Evolutionary conservation across 2,888 invertebrate species (phyloP), one percentile per base, ranked within the genome.

Genomic region (Pandemis cinnamomeana): DNA sequence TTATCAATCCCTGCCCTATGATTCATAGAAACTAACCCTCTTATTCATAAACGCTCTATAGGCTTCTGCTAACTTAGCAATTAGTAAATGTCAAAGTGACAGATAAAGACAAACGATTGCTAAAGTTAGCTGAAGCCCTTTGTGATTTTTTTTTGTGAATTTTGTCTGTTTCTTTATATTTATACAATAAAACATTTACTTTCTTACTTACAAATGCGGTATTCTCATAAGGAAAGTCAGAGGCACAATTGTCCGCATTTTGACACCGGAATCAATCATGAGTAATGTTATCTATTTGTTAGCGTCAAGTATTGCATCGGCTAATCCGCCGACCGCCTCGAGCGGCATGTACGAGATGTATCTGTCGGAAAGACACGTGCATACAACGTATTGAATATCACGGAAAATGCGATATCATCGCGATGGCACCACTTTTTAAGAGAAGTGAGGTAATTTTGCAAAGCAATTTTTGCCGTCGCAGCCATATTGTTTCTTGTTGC

Each of bases 261-360:
- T 74, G 74, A 74, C 74, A 60, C 46, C 66, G 13, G 74, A 74
- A 74, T 74, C 74, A 67, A 74, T 74, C 74, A 74, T 67, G 46
- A 27, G 67, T 74, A 74, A 71, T 74, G 74, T 66, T 44, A 36
- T 61, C 71, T 46, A 74, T 74, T 74, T 74, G 74, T 71, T 71
- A 41, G 55, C 67, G 67, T 70, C 74, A 41, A n/a, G 73, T 70
- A 66, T 71, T 74, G 74, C 74, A 74, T 44, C 61, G 71, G 8
- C 51, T 73, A 74, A 74, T 74, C 74, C 71, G 44, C 13, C 15
- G 36, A 15, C 46, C 67, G 66, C 61, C 41, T 36, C 66, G 53
- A 42, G 44, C 55, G 74, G 74, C 74, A 74, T 74, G 74, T 55
- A 46, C 71, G 71, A 51, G 66, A 71, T 71, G 70, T 74, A 67